Percentiles rank a stretch among this genome's conserved stretches.
phyloP scores from a whole-genome alignment of 92 coral and sea anemone genomes.

The Heteractis magnifica region DNA sequence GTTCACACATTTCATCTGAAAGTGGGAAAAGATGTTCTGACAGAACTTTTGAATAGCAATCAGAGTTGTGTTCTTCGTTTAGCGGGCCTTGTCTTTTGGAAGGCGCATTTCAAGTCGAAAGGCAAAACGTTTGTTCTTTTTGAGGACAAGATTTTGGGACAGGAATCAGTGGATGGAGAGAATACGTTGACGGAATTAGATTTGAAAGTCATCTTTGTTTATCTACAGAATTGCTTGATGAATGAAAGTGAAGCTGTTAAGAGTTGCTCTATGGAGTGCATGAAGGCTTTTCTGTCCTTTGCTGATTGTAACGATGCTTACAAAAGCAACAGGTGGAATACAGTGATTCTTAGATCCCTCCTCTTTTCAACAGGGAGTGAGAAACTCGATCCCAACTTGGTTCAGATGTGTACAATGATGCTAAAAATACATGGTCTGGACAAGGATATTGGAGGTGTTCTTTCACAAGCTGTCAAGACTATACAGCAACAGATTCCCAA shows the following conservation, averaged over 20 bases:
- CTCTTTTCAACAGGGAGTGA: conserved; percentile 29
- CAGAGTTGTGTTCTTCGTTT: conserved; percentile 28
- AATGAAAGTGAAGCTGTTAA: conserved; percentile 68
- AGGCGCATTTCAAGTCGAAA: conserved; percentile 19
- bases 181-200: conserved; percentile 27
- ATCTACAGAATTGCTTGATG: conserved; percentile 76
- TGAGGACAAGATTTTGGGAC: background rate
- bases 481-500: conserved; percentile 41
- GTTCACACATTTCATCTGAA: conserved; percentile 24
- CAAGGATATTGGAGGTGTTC: conserved; percentile 11
- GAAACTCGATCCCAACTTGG: conserved; percentile 35
- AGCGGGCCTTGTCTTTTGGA: conserved; percentile 53
- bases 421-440: conserved; percentile 31
- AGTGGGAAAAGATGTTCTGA: conserved; percentile 35
- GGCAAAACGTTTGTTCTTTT: background rate
- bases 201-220: conserved; percentile 53
- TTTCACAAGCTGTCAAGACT: conserved; percentile 36
- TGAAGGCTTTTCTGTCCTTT: conserved; percentile 52
- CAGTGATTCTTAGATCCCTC: conserved; percentile 55
- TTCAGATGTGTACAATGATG: conserved; percentile 48
- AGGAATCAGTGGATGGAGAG: background rate
- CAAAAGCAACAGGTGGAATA: conserved; percentile 71
- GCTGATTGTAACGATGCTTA: conserved; percentile 30
- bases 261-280: conserved; percentile 69
- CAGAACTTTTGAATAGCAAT: conserved; percentile 35